Base-by-base conservation (phyloP, 2,888 invertebrate species). In the Drosophila infuscata region DNA sequence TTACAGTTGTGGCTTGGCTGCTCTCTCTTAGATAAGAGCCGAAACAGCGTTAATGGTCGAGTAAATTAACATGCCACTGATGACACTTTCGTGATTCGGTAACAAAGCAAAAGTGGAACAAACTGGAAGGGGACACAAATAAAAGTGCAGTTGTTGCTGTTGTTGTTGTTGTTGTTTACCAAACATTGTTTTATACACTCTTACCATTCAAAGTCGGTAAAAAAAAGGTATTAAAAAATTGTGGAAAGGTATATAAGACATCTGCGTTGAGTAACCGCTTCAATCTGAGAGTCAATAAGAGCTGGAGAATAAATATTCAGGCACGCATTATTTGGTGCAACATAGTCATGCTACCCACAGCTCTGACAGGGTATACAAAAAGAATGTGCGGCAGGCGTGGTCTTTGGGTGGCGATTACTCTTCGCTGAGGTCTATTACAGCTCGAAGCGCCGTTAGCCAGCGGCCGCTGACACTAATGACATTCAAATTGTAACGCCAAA, bases 401-500 rank as follows among this genome's bases (percentile, higher is more conserved):
- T 48, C 59, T 17, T 38, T 46, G 51, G 58, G 43, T 60, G 52
- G 58, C 53, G 32, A 52, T 52, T 46, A 43, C 43, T 60, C 33
- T 36, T 15, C 29, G 43, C 41, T 59, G 43, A 38, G 52, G 57
- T 56, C 56, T 66, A 68, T 65, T 56, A 63, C 52, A 65, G 53
- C 65, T 49, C 52, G 58, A 73, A 74, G 89, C 84, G 71, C 84
- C 84, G 88, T 83, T 83, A 84, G 79, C 61, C 63, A 70, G 74
- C 75, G 73, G 69, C 74, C 88, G 70, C 79, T 83, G 86, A 88
- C 88, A 76, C 88, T 88, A 88, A 88, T 90, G 88, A 83, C 90
- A 83, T 83, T 88, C 81, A 82, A 88, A 90, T 83, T 89, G 86
- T 80, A 82, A 83, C 87, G 86, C 86, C 74, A 75, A 82, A 86